Base-by-base conservation (phyloP, 2,113 vertebrate species). In the Semnornis frantzii region DNA sequence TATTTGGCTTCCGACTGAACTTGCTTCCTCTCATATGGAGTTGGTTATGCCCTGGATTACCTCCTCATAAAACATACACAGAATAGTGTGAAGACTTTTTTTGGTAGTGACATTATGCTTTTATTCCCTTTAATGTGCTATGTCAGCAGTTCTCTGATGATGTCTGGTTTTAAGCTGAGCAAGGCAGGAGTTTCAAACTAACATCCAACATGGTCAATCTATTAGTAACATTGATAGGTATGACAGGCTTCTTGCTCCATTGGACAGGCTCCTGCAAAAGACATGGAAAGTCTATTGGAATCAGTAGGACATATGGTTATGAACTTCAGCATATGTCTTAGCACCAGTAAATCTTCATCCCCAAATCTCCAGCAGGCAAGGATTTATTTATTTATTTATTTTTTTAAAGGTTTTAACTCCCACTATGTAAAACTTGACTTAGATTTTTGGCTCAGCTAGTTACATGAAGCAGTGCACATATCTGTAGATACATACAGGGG, bases 271-370 rank as follows among this genome's bases (percentile, higher is more conserved):
- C 11, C 24, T 19, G 31, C 16, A 48, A 81, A 65, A 33, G n/a
- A 4, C 1, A 15, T 78, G 33, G 31, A 10, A 15, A 23, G 13
- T 25, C 10, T 28, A 0, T 10, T 21, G 23, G 66, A 83, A 44
- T 25, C 44, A 19, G 3, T 16, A 9, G 3, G 2, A 12, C 9
- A 10, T 28, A 11, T 0, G 5, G 27, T 20, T 65, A 34, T 59
- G 46, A 66, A 82, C 27, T 58, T 58, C 57, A 76, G 20, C 23
- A 21, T 5, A 15, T 12, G 48, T 31, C 39, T 73, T 64, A 62
- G 23, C 19, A 48, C 25, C 14, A 52, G 14, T 27, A 72, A 87
- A n/a, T 46, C 30, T 70, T 59, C 34, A 25, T 11, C n/a, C 20
- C 77, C 34, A 85, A 62, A 18, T 59, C 15, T 82, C 23, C n/a